These are phyloP conservation scores for Tethya wilhelma DNA, from an alignment of 37 sponge, comb jelly and placozoan genomes.

Conservation along the genomic window DNA sequence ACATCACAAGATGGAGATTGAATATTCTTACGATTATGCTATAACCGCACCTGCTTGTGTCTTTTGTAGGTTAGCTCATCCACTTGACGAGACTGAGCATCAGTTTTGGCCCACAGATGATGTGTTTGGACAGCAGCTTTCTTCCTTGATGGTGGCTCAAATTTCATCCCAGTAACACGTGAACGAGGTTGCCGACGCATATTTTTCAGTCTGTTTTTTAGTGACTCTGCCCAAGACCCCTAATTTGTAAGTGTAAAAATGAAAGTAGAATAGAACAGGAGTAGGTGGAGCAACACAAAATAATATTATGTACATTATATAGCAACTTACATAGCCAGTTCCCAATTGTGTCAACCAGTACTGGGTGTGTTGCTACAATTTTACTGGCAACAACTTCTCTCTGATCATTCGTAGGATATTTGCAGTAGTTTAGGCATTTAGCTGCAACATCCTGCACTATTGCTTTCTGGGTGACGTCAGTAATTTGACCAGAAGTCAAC, in stretches of 20 bases:
- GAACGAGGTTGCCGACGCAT: not conserved
- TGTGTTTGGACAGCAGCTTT: not conserved
- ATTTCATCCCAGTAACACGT: not conserved
- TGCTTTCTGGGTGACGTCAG: not conserved
- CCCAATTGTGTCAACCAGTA: constrained; percentile 1
- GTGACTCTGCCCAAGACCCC: not conserved
- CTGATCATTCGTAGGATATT: not conserved
- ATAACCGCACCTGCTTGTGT: no score
- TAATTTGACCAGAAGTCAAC: not conserved
- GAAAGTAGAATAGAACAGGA: not conserved
- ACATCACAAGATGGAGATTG: no score
- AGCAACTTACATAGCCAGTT: constrained; percentile 15
- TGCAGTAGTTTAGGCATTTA: constrained; percentile 20
- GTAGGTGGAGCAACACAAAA: no score
- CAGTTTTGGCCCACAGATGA: not conserved
- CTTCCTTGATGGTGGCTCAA: not conserved
- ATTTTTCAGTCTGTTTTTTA: not conserved
- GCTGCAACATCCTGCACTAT: constrained; percentile 6
- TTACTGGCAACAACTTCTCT: constrained; percentile 4
- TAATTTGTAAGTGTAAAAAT: not conserved
- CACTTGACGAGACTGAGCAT: not conserved
- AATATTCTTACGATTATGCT: no score
- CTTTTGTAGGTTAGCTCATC: not conserved
- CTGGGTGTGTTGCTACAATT: not conserved
- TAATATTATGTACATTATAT: not conserved